A percentile compares a stretch with the other conserved stretches of the same genome.
Conservation (phyloP, 2,113 vertebrate species). For the Eulacestoma nigropectus region DNA sequence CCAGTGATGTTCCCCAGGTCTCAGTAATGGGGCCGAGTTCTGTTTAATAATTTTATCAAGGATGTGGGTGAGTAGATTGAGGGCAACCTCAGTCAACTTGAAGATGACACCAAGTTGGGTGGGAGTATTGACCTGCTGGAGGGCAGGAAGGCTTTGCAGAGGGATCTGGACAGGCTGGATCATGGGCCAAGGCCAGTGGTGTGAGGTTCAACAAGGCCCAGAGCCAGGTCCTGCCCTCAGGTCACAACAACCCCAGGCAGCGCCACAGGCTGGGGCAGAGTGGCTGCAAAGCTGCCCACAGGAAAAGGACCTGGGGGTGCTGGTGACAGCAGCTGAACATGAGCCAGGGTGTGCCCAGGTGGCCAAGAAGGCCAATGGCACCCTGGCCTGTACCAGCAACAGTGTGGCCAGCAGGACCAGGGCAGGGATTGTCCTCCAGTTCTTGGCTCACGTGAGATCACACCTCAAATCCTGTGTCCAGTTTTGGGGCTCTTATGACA, state of each 20-base stretch:
- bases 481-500: background rate
- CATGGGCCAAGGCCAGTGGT: background rate
- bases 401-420: background rate
- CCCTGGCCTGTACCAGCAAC: background rate
- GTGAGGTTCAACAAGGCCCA: background rate
- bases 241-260: background rate
- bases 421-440: background rate
- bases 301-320: background rate
- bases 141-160: background rate
- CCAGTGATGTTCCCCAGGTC: no score
- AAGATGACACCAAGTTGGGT: fast-evolving
- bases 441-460: fast-evolving
- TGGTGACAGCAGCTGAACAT: background rate
- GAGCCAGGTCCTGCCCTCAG: background rate
- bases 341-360: background rate
- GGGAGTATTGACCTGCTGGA: background rate
- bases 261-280: background rate
- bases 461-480: fast-evolving
- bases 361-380: background rate
- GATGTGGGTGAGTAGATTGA: fast-evolving
- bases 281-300: background rate
- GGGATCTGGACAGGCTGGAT: background rate
- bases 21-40: background rate
- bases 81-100: fast-evolving
- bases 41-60: background rate